Base-by-base conservation (phyloP, 2,113 vertebrate species). In the Xenopus laevis region DNA sequence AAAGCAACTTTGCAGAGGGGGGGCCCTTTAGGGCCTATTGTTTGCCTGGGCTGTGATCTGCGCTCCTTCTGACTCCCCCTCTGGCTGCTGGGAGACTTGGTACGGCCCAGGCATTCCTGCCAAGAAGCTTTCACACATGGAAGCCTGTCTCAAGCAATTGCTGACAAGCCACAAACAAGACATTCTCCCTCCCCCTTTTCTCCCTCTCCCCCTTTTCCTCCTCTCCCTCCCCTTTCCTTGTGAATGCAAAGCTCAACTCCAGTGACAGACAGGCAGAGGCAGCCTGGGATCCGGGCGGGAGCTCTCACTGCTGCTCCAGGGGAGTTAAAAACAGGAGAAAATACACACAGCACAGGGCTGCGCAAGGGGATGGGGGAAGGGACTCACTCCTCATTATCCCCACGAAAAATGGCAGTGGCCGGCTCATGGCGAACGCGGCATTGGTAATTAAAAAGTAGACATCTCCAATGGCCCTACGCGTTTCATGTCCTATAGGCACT, bases 91-190 rank as follows among this genome's bases (percentile, higher is more conserved):
- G 71, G 82, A 79, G 89, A 93, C 91, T 95, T 96, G 94, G 94
- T 95, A 94, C 87, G 30, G 89, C 86, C 94, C 93, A 89, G 92
- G 90, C 94, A 93, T 96, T 95, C 94, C 93, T 93, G 94, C 94
- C 94, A 94, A 94, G 94, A 89, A 89, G 94, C 94, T 94, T 94
- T 95, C 93, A 94, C 94, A 95, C 94, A 94, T 93, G 92, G 93
- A 93, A 92, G 92, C 93, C 94, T 93, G 92, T 94, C 92, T 94
- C 92, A 86, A 92, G 94, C 93, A 93, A 93, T 94, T 94, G 94
- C 94, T 96, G 94, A 95, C 94, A 94, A 95, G 93, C 93, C 93
- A 93, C 93, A 94, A 95, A 95, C 93, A 93, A 95, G 92, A 91
- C 93, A 84, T 91, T 85, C 88, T 83, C 84, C 84, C 86, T 83